Percentiles rank a stretch among this genome's conserved stretches.
phyloP scores from a whole-genome alignment of 2,888 invertebrate genomes.

The Dusona sp. region DNA sequence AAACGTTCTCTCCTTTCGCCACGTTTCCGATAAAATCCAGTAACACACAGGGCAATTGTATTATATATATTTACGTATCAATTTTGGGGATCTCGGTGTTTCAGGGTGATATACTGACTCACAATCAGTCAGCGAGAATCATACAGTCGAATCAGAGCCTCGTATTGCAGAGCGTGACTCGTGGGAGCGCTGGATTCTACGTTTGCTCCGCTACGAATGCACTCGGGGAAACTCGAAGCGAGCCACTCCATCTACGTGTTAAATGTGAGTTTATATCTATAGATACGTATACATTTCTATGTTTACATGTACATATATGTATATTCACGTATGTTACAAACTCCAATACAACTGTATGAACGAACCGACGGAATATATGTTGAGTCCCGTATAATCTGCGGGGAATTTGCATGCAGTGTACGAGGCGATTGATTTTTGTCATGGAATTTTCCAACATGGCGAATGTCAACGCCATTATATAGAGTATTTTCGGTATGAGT shows the following conservation, averaged over 20 bases:
- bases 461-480: constrained; percentile 37
- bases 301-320: constrained; percentile 25
- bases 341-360: background rate
- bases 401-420: constrained; percentile 50
- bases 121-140: constrained; percentile 94
- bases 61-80: constrained; percentile 29
- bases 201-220: constrained; percentile 95
- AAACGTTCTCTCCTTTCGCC: constrained; percentile 29
- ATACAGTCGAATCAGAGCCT: constrained; percentile 97
- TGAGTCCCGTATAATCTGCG: constrained; percentile 33
- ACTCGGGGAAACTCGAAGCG: constrained; percentile 95
- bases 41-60: constrained; percentile 11
- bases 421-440: constrained; percentile 58
- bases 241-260: constrained; percentile 93
- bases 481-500: constrained; percentile 1
- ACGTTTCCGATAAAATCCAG: constrained; percentile 21
- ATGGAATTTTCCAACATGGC: constrained; percentile 51
- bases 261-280: constrained; percentile 90
- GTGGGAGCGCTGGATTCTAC: constrained; percentile 94
- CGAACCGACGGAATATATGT: constrained; percentile 9
- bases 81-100: constrained; percentile 77
- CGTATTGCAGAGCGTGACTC: constrained; percentile 95
- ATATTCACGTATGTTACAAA: background rate
- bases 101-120: constrained; percentile 92
- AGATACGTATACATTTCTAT: constrained; percentile 6